Evolutionary conservation across 53 echinoderm and acorn worm species (phyloP), one percentile per base, ranked within the genome.

Genomic region (Henricia sp.): DNA sequence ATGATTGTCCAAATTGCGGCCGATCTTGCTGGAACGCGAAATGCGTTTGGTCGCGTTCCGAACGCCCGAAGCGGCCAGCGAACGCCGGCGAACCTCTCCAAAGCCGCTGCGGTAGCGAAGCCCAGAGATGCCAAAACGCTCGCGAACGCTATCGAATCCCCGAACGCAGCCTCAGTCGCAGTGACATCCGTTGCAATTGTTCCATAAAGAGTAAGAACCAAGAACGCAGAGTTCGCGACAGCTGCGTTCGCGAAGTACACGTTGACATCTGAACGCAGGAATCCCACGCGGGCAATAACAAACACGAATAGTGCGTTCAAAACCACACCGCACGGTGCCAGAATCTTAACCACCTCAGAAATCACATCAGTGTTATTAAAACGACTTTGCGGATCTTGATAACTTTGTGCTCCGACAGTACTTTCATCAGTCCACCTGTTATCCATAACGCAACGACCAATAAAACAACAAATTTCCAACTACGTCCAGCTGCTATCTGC

Each of bases 271-370:
- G 38, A 30, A 9, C 33, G 36, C 34, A 33, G 1, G 13, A 17
- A 32, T 35, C 64, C 4, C 0, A 38, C 39, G 3, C 67, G 67
- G 8, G 1, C 67, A 19, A 67, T 13, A 28, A 67, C 20, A 30
- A n/a, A 67, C 38, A 67, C 21, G 39, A 30, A 67, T 20, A 38
- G 13, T 38, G 67, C 67, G 23, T 67, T 67, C 21, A 38, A n/a
- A n/a, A 67, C 19, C 5, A 67, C 19, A 19, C 67, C 67, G 8
- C 37, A 1, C 33, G 67, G 67, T 8, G 39, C 67, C 21, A 67
- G 4, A 37, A 17, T 6, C 67, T n/a, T 67, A 11, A 21, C 56
- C 24, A 56, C 27, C 2, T 56, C 26, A n/a, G n/a, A n/a, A n/a
- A n/a, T n/a, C n/a, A n/a, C n/a, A n/a, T n/a, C n/a, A n/a, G n/a